These are phyloP conservation scores for Ephialtes manifestator DNA, from an alignment of 2,888 invertebrate species.

Conservation along the genomic window DNA sequence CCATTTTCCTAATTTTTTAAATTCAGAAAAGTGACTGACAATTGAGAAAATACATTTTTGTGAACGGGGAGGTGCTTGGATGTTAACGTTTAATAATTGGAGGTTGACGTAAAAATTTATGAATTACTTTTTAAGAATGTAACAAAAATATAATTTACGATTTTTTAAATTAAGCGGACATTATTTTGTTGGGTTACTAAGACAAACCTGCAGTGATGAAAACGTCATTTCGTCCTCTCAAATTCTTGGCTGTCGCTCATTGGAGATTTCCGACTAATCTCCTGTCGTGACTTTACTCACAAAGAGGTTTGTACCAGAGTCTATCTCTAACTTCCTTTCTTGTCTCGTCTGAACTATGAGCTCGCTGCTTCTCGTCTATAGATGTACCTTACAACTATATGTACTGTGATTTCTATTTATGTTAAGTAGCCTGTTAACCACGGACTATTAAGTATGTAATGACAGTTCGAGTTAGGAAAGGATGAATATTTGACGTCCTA, in stretches of 20 bases:
- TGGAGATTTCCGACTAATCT: conserved; percentile 11
- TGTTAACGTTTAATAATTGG: too few species aligned
- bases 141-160: too few species aligned
- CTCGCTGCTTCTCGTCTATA: conserved; percentile 5
- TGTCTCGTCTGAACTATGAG: not conserved
- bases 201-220: not conserved
- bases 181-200: too few species aligned
- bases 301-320: not conserved
- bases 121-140: too few species aligned
- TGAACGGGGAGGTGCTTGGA: too few species aligned
- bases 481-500: conserved; percentile 58
- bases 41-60: too few species aligned
- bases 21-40: too few species aligned
- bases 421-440: conserved; percentile 59
- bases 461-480: conserved; percentile 53
- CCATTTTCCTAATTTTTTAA: too few species aligned
- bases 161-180: too few species aligned
- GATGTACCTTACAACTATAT: conserved; percentile 25
- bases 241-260: conserved; percentile 2
- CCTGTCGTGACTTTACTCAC: conserved; percentile 6
- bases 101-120: too few species aligned
- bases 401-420: conserved; percentile 52
- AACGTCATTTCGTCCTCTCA: conserved; percentile 24
- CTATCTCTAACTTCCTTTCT: conserved; percentile 37
- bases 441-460: conserved; percentile 58